Conservation (phyloP, 2,888 invertebrate genomes). For the Drosophila mimetica region DNA sequence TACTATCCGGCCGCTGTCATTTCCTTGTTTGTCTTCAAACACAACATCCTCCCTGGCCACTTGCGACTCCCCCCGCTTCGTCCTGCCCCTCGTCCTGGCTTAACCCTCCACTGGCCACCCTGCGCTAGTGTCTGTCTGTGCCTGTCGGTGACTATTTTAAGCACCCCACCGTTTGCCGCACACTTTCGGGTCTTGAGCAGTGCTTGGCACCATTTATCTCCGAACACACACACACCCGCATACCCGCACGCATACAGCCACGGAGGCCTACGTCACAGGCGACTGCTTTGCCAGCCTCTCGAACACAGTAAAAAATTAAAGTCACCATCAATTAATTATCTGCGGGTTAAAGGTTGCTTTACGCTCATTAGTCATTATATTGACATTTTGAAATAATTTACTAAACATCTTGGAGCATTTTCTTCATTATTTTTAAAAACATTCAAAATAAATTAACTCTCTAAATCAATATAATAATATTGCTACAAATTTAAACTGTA, state of each 20-base stretch:
- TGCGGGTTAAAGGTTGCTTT: not conserved
- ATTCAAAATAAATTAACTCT: too few species aligned
- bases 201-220: constrained; percentile 74
- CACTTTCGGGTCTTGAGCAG: constrained; percentile 43
- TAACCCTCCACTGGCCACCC: constrained; percentile 9
- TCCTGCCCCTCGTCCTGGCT: constrained; percentile 9
- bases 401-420: too few species aligned
- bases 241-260: constrained; percentile 17
- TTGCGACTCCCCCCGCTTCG: constrained; percentile 1
- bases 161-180: constrained; percentile 38
- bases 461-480: too few species aligned
- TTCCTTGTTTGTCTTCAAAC: constrained; percentile 46
- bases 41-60: constrained; percentile 28
- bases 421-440: too few species aligned
- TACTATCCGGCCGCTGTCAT: constrained; percentile 52
- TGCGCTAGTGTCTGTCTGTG: constrained; percentile 41
- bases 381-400: too few species aligned
- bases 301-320: constrained; percentile 23
- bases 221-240: constrained; percentile 18
- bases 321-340: constrained; percentile 17
- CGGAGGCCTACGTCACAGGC: constrained; percentile 35
- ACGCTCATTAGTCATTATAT: not conserved
- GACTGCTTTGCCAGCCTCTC: constrained; percentile 34
- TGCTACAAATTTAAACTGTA: too few species aligned
- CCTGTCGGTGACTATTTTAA: constrained; percentile 50